These are phyloP conservation scores for Drosophila micromelanica DNA, from an alignment of 1,140 invertebrate species.

Conservation along the genomic window DNA sequence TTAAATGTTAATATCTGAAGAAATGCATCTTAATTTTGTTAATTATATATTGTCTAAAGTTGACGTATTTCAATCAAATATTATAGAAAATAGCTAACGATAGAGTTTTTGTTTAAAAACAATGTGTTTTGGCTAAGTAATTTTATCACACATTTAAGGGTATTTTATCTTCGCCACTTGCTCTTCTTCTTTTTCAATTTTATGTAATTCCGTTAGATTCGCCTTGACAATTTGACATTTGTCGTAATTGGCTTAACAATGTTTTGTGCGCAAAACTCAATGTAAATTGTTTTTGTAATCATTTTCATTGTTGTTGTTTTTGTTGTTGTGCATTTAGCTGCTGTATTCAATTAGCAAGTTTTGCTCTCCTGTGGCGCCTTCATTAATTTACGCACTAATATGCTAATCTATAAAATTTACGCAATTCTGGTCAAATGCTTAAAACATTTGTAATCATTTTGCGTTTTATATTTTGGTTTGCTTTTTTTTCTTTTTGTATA, in stretches of 20 bases:
- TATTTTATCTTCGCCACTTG: background rate
- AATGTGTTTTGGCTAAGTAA: no score
- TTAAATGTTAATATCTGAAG: no score
- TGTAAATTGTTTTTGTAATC: constrained; percentile 12
- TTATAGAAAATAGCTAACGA: no score
- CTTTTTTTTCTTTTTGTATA: constrained; percentile 8
- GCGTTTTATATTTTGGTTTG: constrained; percentile 5
- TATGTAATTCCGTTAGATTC: constrained; percentile 1
- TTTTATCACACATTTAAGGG: background rate
- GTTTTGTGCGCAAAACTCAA: constrained; percentile 60
- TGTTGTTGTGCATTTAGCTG: constrained; percentile 42
- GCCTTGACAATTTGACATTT: constrained; percentile 52
- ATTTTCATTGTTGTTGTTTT: constrained; percentile 25
- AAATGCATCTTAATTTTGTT: no score
- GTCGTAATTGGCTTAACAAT: constrained; percentile 68
- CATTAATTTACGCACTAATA: constrained; percentile 60
- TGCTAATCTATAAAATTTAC: constrained; percentile 60
- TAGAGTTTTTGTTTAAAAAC: no score
- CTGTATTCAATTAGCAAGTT: constrained; percentile 68
- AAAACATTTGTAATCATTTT: constrained; percentile 5
- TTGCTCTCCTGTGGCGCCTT: constrained; percentile 52
- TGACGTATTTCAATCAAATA: no score
- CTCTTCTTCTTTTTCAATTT: background rate
- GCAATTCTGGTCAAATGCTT: constrained; percentile 26
- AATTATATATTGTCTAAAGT: no score